Evolutionary conservation across 2,797 vertebrate species (phyloP).

Genomic region (Ispidina lecontei): DNA sequence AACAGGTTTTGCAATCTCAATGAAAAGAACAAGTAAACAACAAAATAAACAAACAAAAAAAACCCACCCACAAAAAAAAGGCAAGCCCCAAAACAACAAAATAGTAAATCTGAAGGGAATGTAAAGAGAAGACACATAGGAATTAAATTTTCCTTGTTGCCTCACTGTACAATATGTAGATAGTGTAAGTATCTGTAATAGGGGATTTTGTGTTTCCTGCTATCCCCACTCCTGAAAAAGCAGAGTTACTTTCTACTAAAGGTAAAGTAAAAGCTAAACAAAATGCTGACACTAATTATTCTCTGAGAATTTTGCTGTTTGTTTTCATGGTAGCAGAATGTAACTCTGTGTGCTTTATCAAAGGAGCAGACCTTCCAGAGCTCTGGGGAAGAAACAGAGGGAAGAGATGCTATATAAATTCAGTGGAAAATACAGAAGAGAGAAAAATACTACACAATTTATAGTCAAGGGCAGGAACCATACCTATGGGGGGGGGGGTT

Average conservation of each 20-base stretch:
- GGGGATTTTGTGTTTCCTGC: background rate
- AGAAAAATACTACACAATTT: background rate
- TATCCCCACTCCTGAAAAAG: background rate
- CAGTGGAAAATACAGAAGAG: background rate
- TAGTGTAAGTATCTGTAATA: background rate
- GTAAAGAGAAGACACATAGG: background rate
- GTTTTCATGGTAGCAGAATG: background rate
- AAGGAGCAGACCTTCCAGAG: background rate
- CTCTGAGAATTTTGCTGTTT: background rate
- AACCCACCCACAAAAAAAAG: background rate
- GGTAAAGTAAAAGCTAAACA: background rate
- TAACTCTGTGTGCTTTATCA: background rate
- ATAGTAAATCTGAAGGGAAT: background rate
- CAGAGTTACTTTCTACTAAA: background rate
- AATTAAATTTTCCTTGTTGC: background rate
- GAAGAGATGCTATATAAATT: background rate
- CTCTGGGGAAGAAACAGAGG: background rate
- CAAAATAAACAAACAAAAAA: no score
- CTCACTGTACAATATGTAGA: background rate
- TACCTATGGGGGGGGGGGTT: fast-evolving
- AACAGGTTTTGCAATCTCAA: background rate
- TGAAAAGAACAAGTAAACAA: background rate
- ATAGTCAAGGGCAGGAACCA: background rate
- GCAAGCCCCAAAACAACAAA: background rate
- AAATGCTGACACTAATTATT: background rate